A percentile compares a stretch with the other conserved stretches of the same genome.
Evolutionary conservation across 1,140 invertebrate species (phyloP).

Genomic region (Drosophila baimaii): DNA sequence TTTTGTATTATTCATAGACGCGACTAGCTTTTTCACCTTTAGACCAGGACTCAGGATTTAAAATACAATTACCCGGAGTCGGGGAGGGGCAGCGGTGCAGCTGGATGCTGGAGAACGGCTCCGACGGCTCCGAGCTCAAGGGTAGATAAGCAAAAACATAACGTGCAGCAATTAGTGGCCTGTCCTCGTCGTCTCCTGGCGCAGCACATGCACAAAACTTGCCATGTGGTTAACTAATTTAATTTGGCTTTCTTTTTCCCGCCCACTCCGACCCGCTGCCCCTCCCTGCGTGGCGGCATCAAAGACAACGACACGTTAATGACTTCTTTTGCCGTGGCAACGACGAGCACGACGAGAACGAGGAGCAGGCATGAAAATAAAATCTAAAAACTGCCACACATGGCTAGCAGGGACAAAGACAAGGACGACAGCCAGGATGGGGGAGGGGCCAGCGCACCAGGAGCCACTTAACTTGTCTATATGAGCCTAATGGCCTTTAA

Average conservation of each 20-base stretch:
- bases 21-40: constrained; percentile 73
- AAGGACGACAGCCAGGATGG: neutral
- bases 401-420: constrained; percentile 36
- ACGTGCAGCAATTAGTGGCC: constrained; percentile 82
- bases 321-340: constrained; percentile 80
- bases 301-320: constrained; percentile 83
- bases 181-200: constrained; percentile 28
- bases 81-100: constrained; percentile 17
- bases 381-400: constrained; percentile 76
- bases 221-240: constrained; percentile 84
- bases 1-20: constrained; percentile 81
- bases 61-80: constrained; percentile 73
- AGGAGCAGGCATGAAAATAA: constrained; percentile 70
- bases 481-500: constrained; percentile 84
- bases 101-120: constrained; percentile 12
- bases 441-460: constrained; percentile 24
- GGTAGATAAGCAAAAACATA: constrained; percentile 78
- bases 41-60: constrained; percentile 61
- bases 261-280: constrained; percentile 12
- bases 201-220: constrained; percentile 71
- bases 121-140: neutral
- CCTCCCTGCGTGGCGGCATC: constrained; percentile 61
- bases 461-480: constrained; percentile 84
- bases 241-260: constrained; percentile 76
- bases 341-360: constrained; percentile 15